A percentile compares a stretch with the other conserved stretches of the same genome.
phyloP scores from a whole-genome alignment of 2,797 vertebrate genomes.

The Pseudopleuronectes americanus region DNA sequence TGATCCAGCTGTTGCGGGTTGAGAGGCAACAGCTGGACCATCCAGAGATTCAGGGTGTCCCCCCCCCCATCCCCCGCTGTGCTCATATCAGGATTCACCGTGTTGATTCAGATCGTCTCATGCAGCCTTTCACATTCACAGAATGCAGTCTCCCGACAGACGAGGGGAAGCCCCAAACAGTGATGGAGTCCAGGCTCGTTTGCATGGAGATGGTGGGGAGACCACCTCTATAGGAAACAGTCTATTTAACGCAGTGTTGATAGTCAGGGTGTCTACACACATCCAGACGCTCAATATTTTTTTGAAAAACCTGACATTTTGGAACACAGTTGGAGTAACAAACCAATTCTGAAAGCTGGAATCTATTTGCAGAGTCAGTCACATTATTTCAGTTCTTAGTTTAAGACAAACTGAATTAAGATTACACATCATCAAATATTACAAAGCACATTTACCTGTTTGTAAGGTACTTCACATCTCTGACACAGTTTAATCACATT shows the following conservation, averaged over 20 bases:
- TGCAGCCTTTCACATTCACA: neutral
- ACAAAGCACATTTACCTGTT: neutral
- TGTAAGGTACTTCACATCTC: neutral
- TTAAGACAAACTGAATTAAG: too few species aligned
- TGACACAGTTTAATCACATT: neutral
- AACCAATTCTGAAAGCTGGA: too few species aligned
- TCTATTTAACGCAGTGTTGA: neutral
- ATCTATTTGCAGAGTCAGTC: too few species aligned
- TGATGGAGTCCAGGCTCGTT: neutral
- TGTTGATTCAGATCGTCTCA: constrained; percentile 1
- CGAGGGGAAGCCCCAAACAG: too few species aligned
- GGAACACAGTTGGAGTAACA: too few species aligned
- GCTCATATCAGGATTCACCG: neutral
- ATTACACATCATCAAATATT: neutral
- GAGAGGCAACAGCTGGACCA: constrained; percentile 51
- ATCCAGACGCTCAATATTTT: neutral
- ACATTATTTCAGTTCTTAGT: too few species aligned
- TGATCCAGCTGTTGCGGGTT: neutral
- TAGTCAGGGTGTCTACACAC: neutral
- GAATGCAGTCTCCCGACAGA: constrained; percentile 1
- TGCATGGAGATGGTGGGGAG: neutral
- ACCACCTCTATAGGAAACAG: neutral
- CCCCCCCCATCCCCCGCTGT: neutral
- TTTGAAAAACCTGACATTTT: neutral
- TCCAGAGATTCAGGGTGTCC: constrained; percentile 15